Evolutionary conservation across 2,113 vertebrate species (phyloP).

Genomic region (Malurus melanocephalus): DNA sequence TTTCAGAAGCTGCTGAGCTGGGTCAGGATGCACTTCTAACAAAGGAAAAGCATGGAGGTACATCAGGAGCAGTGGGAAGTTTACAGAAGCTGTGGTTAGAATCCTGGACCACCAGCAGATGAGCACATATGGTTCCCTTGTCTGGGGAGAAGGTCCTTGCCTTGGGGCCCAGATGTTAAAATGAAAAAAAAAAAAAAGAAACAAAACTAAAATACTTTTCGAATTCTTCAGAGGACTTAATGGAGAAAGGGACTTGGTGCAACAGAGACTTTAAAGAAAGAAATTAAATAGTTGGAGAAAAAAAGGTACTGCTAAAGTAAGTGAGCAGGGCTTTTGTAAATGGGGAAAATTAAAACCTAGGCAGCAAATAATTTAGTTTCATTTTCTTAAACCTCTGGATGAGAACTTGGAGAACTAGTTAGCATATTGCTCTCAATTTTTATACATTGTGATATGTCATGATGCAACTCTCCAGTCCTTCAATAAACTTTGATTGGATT

Average conservation of each 20-base stretch:
- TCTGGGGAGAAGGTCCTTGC: background rate
- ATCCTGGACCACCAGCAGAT: background rate
- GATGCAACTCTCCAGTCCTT: background rate
- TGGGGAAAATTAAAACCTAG: background rate
- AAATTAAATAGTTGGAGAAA: background rate
- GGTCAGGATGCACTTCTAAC: background rate
- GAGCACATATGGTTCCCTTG: rapidly evolving
- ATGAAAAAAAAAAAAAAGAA: background rate
- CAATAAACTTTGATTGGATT: background rate
- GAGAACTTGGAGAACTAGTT: background rate
- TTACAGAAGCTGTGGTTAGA: background rate
- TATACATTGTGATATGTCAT: background rate
- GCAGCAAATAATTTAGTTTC: background rate
- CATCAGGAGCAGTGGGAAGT: background rate
- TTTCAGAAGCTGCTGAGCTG: background rate
- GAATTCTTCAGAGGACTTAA: background rate
- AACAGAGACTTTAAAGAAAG: background rate
- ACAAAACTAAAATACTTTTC: background rate
- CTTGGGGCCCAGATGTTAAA: background rate
- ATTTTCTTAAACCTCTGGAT: background rate
- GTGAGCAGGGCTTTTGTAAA: background rate
- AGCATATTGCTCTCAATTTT: background rate
- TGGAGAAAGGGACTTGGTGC: background rate
- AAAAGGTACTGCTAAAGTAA: background rate
- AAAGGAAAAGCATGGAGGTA: background rate